A percentile compares a stretch with the other conserved stretches of the same genome.
phyloP scores from a whole-genome alignment of 2,113 vertebrate species.

The Elgaria multicarinata region DNA sequence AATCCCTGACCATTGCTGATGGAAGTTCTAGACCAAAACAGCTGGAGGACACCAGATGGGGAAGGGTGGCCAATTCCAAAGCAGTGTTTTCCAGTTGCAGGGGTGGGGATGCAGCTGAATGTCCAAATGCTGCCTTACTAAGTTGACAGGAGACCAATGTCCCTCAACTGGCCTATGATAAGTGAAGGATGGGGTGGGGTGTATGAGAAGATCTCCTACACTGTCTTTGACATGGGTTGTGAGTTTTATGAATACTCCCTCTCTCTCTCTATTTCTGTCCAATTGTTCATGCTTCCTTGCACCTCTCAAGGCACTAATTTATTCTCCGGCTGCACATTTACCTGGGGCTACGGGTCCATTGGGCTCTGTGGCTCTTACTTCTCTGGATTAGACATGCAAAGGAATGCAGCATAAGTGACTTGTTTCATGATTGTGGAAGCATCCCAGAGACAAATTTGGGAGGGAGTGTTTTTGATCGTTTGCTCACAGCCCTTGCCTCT shows the following conservation, averaged over 20 bases:
- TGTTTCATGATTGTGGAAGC: neutral
- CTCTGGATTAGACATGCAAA: neutral
- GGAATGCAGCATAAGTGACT: neutral
- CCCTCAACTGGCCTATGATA: neutral
- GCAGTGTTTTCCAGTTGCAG: neutral
- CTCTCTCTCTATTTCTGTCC: too few species aligned
- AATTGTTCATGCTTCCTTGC: neutral
- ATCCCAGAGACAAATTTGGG: neutral
- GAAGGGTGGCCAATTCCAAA: neutral
- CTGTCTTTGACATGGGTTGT: neutral
- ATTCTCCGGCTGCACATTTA: neutral
- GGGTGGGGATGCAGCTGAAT: too few species aligned
- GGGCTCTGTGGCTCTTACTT: neutral
- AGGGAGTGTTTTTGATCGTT: neutral
- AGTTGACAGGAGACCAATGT: neutral
- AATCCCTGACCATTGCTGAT: too few species aligned
- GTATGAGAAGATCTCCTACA: neutral
- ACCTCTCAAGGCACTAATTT: neutral
- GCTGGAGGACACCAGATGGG: too few species aligned
- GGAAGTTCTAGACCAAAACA: too few species aligned
- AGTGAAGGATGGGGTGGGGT: too few species aligned
- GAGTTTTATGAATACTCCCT: too few species aligned
- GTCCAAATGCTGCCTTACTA: neutral
- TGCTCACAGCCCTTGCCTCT: neutral
- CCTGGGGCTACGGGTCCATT: neutral